Evolutionary conservation across 2,113 vertebrate species (phyloP), one percentile per base, ranked within the genome.

Genomic region (Phylloscopus trochiloides): DNA sequence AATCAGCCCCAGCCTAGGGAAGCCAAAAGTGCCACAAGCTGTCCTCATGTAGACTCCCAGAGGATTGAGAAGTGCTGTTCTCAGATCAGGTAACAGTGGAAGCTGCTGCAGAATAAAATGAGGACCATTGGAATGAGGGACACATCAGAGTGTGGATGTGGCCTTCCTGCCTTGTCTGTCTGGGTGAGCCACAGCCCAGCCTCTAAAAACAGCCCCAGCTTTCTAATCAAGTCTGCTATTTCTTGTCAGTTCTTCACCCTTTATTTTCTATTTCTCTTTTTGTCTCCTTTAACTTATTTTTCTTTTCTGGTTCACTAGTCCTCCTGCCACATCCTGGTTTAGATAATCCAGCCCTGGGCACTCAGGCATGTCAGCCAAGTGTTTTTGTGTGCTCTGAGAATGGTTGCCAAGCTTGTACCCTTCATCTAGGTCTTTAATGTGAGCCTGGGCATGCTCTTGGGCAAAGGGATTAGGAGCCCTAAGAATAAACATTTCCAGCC

Each of bases 401-500:
- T 2, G 3, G 50, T 71, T 95, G 73, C 58, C 63, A 51, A 52
- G 42, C 63, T 76, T 45, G 10, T 76, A 48, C 68, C 59, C 29
- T 55, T 72, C 43, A 12, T 83, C 34, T 63, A 32, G 61, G 34
- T 75, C 72, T 89, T 86, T 20, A 50, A 18, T 67, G 79, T 38
- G 55, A 89, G 34, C 38, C 75, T 86, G 42, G 59, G 50, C 59
- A 43, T 68, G 54, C 50, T 68, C 21, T 47, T 86, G 84, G 68
- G 68, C 32, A 80, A 72, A 77, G 58, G 67, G n/a, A 73, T 86
- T 76, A 75, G 47, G 25, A 81, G 34, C 21, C 54, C 25, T 52
- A 48, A 79, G 47, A 95, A 77, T 15, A 68, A 93, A 70, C 40
- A 20, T 54, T 79, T 82, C n/a, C 74, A 94, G 82, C 34, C 43